These are phyloP conservation scores for Henricia sp. DNA, from an alignment of 53 echinoderm and acorn worm species.

Conservation along the genomic window DNA sequence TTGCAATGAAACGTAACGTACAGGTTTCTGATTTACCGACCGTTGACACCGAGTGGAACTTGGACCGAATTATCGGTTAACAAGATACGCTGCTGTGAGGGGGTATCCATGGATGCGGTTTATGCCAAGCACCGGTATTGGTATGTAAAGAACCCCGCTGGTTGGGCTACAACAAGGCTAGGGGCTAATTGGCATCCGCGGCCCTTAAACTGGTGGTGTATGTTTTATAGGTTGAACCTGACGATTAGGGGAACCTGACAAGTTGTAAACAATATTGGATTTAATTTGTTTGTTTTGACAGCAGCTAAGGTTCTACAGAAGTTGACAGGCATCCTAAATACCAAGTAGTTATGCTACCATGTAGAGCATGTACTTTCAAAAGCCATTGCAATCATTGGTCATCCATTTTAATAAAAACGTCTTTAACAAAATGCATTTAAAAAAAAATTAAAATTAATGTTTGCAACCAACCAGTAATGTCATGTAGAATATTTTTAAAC, in stretches of 20 bases:
- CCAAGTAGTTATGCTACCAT: too few relatives aligned
- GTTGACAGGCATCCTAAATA: too few relatives aligned
- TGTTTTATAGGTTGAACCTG: background rate
- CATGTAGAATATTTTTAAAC: too few relatives aligned
- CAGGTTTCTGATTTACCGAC: background rate
- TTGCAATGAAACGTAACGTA: background rate
- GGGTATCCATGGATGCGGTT: conserved; percentile 3
- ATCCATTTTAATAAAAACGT: too few relatives aligned
- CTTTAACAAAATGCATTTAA: too few relatives aligned
- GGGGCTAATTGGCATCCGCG: background rate
- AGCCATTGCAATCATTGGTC: too few relatives aligned
- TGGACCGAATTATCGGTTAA: background rate
- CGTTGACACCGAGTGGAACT: conserved; percentile 8
- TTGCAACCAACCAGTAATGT: too few relatives aligned
- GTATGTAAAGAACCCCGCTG: background rate
- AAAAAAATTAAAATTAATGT: too few relatives aligned
- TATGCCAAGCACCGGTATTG: conserved; percentile 9
- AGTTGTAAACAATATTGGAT: too few relatives aligned
- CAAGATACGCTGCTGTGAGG: background rate
- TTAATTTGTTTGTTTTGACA: too few relatives aligned
- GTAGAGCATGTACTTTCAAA: too few relatives aligned
- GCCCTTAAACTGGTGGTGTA: background rate
- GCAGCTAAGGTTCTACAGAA: too few relatives aligned
- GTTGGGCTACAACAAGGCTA: conserved; percentile 12
- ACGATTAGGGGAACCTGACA: background rate